Base-by-base conservation (phyloP, 2,888 invertebrate genomes). In the Dynastes maya region DNA sequence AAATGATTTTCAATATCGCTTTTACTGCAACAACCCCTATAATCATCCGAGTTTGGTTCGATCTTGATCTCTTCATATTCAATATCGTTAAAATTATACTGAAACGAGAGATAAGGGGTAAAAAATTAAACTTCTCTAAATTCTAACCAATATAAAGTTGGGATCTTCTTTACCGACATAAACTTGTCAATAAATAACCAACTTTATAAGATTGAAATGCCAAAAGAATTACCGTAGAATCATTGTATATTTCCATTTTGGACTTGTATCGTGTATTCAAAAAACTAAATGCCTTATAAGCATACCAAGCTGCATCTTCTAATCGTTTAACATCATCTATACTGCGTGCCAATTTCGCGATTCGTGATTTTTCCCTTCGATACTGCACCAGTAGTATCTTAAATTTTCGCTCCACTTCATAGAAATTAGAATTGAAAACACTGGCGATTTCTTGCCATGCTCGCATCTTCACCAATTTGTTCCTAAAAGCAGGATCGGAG, bases 331-430 rank as follows among this genome's bases (percentile, higher is more conserved):
- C 13, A 22, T 49, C 49, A 11, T 68, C 49, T 2, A 16, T 22
- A 27, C 5, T 49, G 2, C 4, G 27, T 2, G 49, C 67, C 22
- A 49, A 49, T 49, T 68, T 68, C 51, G 37, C 4, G 27, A 68
- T 68, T 22, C 49, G 29, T 22, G 67, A 16, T 49, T 13, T 68
- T 16, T 68, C 67, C 3, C 67, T 45, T 5, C 67, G 22, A 49
- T 68, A 68, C 27, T 68, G 67, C 40, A 68, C 67, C 49, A 68
- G 49, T 11, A 68, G 13, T 68, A 68, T 68, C 9, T 27, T 45
- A 68, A 68, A 68, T 68, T 68, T 68, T 9, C 67, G 67, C 1
- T 68, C 67, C 2, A 68, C 67, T 1, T 68, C 67, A 3, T 32
- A 27, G 29, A 6, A 11, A 2, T 16, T 49, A 1, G 37, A 16